Percentiles rank a stretch among this genome's conserved stretches.
Evolutionary conservation across 2,797 vertebrate genomes (phyloP).

Genomic region (Aulostomus chinensis): DNA sequence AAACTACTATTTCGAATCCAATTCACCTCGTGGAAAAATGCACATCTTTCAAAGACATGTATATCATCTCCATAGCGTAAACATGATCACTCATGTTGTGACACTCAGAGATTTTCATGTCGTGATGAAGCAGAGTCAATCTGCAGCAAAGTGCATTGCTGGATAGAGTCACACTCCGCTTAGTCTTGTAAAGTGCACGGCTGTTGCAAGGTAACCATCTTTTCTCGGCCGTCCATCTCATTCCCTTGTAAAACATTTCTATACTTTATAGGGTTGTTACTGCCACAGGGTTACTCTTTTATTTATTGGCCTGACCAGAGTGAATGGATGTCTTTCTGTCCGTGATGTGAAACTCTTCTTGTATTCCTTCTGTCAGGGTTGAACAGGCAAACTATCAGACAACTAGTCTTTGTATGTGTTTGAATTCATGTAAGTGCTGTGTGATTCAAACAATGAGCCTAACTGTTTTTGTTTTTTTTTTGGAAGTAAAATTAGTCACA

Average conservation of each 20-base stretch:
- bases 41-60: constrained; percentile 9
- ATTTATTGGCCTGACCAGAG: constrained; percentile 77
- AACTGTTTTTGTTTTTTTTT: too few relatives aligned
- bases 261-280: constrained; percentile 79
- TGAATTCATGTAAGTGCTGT: constrained; percentile 38
- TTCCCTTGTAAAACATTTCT: constrained; percentile 79
- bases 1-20: constrained; percentile 13
- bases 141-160: constrained; percentile 33
- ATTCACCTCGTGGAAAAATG: constrained; percentile 27
- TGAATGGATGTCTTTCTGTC: constrained; percentile 74
- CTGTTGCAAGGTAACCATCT: constrained; percentile 64
- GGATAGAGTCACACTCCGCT: constrained; percentile 41
- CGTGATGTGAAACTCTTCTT: constrained; percentile 72
- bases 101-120: constrained; percentile 53
- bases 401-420: constrained; percentile 49
- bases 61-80: constrained; percentile 34
- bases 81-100: constrained; percentile 46
- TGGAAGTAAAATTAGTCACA: too few relatives aligned
- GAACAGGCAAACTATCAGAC: constrained; percentile 74
- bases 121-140: constrained; percentile 58
- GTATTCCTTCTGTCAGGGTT: constrained; percentile 64
- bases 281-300: constrained; percentile 78
- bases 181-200: constrained; percentile 68
- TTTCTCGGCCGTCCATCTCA: constrained; percentile 62
- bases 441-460: constrained; percentile 30